Evolutionary conservation across 2,888 invertebrate genomes (phyloP).

Genomic region (Xanthia togata): DNA sequence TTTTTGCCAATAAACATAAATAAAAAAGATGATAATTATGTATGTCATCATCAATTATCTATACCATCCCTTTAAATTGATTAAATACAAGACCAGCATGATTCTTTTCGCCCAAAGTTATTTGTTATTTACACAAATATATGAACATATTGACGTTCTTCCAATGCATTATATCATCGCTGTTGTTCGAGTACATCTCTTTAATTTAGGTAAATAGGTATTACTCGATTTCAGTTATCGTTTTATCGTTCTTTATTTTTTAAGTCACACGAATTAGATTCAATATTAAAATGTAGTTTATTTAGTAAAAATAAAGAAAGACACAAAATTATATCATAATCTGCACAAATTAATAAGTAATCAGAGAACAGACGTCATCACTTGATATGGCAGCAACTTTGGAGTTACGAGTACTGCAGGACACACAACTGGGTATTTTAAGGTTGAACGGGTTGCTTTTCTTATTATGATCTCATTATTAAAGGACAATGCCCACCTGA

Average conservation of each 20-base stretch:
- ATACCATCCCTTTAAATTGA: not conserved
- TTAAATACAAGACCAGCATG: slow-evolving; percentile 9
- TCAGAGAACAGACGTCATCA: slow-evolving; percentile 76
- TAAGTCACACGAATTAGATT: not conserved
- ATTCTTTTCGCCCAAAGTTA: not conserved
- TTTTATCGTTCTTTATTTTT: not conserved
- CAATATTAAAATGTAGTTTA: not conserved
- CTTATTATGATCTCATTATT: slow-evolving; percentile 84
- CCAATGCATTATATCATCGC: not conserved
- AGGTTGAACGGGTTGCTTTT: slow-evolving; percentile 84
- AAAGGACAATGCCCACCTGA: slow-evolving; percentile 58
- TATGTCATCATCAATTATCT: not conserved
- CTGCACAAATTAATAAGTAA: slow-evolving; percentile 9
- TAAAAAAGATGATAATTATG: not conserved
- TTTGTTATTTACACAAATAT: too few relatives aligned
- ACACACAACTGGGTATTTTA: slow-evolving; percentile 86
- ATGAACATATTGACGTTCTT: not conserved
- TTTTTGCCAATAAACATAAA: not conserved
- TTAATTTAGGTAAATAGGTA: not conserved
- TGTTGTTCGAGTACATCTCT: slow-evolving; percentile 3
- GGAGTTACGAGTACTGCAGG: slow-evolving; percentile 89
- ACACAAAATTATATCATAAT: not conserved
- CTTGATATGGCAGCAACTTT: slow-evolving; percentile 81
- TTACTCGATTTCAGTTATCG: not conserved
- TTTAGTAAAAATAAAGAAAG: slow-evolving; percentile 7